Conservation (phyloP, 2,113 vertebrate species). For the Eurypyga helias region DNA sequence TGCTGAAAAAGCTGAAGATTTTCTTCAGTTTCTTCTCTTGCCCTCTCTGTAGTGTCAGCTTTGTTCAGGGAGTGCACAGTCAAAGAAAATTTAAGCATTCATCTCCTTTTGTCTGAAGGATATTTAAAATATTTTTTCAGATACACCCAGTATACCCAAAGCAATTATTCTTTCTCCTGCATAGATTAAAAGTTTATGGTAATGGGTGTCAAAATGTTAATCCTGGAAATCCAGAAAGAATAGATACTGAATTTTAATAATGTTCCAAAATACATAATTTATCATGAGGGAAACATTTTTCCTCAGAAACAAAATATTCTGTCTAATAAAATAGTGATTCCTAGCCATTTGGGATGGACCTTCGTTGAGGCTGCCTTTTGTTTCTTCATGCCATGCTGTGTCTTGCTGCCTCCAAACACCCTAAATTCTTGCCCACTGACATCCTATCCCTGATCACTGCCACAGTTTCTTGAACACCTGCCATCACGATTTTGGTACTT, state of each 20-base stretch:
- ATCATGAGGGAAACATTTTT: background rate
- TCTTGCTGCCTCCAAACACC: background rate
- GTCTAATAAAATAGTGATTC: background rate
- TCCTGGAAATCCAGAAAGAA: slow-evolving; percentile 18
- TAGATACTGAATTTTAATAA: slow-evolving; percentile 13
- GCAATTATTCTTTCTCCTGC: background rate
- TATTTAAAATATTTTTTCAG: background rate
- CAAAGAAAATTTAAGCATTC: background rate
- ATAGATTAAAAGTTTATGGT: slow-evolving; percentile 31
- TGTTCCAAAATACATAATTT: slow-evolving; percentile 36
- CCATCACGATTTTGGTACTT: fast-evolving
- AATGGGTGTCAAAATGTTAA: slow-evolving; percentile 29
- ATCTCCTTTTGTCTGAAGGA: slow-evolving; percentile 4
- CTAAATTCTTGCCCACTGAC: background rate
- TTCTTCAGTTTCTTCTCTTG: background rate
- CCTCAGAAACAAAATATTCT: background rate
- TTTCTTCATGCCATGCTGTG: background rate
- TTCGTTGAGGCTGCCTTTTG: background rate
- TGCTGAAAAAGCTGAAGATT: background rate
- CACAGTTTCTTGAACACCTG: background rate
- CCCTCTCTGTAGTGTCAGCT: background rate
- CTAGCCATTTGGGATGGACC: background rate
- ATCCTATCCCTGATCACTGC: background rate
- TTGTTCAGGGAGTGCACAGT: background rate
- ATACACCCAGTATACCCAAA: background rate